These are phyloP conservation scores for Tethya wilhelma DNA, from an alignment of 37 sponge, comb jelly and placozoan genomes.

Conservation along the genomic window DNA sequence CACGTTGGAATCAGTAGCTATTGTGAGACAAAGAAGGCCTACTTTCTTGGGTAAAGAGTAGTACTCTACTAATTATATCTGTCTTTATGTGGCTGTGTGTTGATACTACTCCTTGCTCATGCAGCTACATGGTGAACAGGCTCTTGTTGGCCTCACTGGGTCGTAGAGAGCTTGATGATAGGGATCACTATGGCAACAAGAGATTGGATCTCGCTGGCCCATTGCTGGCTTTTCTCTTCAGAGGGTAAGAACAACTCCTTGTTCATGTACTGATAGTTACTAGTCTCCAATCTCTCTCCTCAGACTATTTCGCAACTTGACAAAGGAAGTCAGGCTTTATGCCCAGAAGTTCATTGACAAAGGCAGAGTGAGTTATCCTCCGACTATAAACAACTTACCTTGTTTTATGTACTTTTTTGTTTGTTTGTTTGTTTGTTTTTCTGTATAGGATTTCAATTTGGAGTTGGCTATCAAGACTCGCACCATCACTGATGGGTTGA, in stretches of 20 bases:
- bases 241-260: conserved; percentile 81
- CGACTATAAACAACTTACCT: background rate
- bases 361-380: conserved; percentile 76
- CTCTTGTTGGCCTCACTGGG: conserved; percentile 95
- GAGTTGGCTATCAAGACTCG: conserved; percentile 93
- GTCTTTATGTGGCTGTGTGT: too few species aligned
- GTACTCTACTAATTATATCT: too few species aligned
- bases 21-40: conserved; percentile 99
- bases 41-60: conserved; percentile 90
- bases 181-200: conserved; percentile 99
- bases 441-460: conserved; percentile 90
- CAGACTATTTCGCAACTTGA: conserved; percentile 95
- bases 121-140: conserved; percentile 97
- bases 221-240: conserved; percentile 93
- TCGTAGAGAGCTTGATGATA: conserved; percentile 96
- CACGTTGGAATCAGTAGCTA: conserved; percentile 99
- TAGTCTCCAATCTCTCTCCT: background rate
- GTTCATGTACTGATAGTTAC: too few species aligned
- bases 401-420: background rate
- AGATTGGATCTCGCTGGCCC: conserved; percentile 98
- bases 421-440: background rate
- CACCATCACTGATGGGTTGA: conserved; percentile 97
- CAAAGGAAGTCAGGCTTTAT: conserved; percentile 96
- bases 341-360: conserved; percentile 97
- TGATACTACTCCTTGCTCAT: background rate